Base-by-base conservation (phyloP, 30 jellyfish, hydroid and myxozoan genomes). In the Aurelia sp. region DNA sequence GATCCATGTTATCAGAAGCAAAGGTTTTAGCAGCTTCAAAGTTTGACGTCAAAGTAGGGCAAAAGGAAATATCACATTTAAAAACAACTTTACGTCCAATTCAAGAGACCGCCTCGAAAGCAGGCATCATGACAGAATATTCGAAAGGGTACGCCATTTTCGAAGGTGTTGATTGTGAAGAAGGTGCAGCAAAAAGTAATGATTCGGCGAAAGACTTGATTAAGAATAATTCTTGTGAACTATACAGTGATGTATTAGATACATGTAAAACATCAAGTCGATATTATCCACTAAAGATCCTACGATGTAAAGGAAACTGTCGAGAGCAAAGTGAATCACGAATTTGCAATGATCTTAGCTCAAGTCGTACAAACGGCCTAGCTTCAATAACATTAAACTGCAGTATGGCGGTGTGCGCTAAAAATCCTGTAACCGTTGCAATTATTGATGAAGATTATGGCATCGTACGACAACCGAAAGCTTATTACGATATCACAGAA, bases 391-490 rank as follows among this genome's bases (percentile, higher is more conserved):
- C 63, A n/a, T 47, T 82, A 57, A 74, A 33, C 27, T 88, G 96
- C 72, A 35, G 62, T 31, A 79, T 76, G 77, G 22, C 65, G 1
- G 72, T 79, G 9, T 88, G 96, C 66, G 76, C 18, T 18, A 50
- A 35, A 7, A 77, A 59, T 13, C 70, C 74, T 20, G 86, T 88
- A 11, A 13, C 66, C 7, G 71, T 88, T 12, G 59, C 74, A 4
- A 55, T 59, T 13, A 11, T 88, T 0, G 88, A 88, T 48, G 31
- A n/a, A 20, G 73, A 61, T 1, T 76, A 60, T 62, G 96, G 96
- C 1, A 64, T 76, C 13, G 81, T 71, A 20, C 71, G 55, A 48
- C 20, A 62, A 41, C 62, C 16, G 15, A 73, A 66, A 22, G 7
- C 35, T 1, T 84, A 71, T 4, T 7, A 65, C 30, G 75, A 48